Conservation (phyloP, 1,140 invertebrate genomes). For the Oncopodura yosiiana region DNA sequence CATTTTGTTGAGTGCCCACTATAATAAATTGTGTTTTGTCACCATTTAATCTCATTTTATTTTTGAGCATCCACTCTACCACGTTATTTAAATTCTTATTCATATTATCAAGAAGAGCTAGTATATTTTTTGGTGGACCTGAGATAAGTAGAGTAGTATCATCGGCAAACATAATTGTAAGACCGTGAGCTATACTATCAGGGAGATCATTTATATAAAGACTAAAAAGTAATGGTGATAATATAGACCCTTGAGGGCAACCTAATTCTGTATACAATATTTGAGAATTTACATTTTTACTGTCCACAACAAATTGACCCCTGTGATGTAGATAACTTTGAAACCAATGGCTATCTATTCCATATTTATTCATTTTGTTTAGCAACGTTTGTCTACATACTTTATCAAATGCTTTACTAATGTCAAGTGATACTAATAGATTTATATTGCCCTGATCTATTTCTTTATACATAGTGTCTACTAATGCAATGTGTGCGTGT, state of each 20-base stretch:
- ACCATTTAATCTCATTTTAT: conserved; percentile 6
- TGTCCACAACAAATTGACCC: conserved; percentile 7
- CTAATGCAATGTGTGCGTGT: neutral
- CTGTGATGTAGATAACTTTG: conserved; percentile 4
- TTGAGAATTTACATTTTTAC: neutral
- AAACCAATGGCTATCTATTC: conserved; percentile 2
- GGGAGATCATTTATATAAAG: conserved; percentile 35
- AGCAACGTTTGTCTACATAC: neutral
- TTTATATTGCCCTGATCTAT: neutral
- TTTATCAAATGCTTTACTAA: conserved; percentile 16
- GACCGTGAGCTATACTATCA: neutral
- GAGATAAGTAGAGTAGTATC: conserved; percentile 32
- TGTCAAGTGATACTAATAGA: conserved; percentile 1
- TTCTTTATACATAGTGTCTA: conserved; percentile 4
- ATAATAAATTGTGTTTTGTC: conserved; percentile 10
- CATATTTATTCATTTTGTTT: conserved; percentile 16
- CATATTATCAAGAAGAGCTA: no score
- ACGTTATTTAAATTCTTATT: neutral
- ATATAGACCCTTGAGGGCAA: conserved; percentile 37
- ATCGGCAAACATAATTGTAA: conserved; percentile 35
- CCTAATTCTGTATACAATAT: conserved; percentile 11
- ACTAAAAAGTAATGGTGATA: conserved; percentile 34
- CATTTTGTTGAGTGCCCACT: neutral
- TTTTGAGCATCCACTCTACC: neutral
- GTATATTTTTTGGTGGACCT: neutral